Percentiles rank a stretch among this genome's conserved stretches.
Evolutionary conservation across 2,797 vertebrate species (phyloP).

Genomic region (Mormyrus proboscirostris): DNA sequence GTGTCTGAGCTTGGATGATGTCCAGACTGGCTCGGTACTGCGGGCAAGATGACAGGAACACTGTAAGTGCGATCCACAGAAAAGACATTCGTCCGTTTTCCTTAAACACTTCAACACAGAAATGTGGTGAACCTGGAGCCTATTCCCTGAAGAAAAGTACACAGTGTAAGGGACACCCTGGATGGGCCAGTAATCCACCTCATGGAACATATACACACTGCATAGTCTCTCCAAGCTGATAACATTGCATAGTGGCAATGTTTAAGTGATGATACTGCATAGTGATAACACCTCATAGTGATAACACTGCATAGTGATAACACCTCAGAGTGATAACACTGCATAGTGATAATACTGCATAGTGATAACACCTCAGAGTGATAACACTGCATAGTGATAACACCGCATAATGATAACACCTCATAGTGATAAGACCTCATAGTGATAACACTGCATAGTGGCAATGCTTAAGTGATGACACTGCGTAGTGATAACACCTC

Average conservation of each 20-base stretch:
- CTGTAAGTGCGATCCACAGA: neutral
- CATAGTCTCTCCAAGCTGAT: neutral
- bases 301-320: neutral
- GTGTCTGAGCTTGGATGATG: conserved; percentile 70
- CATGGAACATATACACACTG: neutral
- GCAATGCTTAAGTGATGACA: neutral
- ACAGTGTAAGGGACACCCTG: neutral
- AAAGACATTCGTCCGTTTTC: neutral
- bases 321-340: too few relatives aligned
- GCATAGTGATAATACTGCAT: neutral
- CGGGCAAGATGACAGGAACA: neutral
- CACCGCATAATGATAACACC: too few relatives aligned
- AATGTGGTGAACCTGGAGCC: neutral
- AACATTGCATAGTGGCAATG: neutral
- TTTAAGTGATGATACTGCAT: neutral
- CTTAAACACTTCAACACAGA: neutral
- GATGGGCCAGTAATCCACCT: neutral
- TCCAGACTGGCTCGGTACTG: conserved; percentile 86
- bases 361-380: too few relatives aligned
- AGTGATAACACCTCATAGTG: neutral
- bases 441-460: neutral
- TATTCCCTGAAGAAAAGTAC: neutral
- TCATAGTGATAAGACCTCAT: too few relatives aligned
- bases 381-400: too few relatives aligned
- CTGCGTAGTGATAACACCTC: too few relatives aligned